These are phyloP conservation scores for Syrista parreyssii DNA, from an alignment of 2,888 invertebrate species.

Conservation along the genomic window DNA sequence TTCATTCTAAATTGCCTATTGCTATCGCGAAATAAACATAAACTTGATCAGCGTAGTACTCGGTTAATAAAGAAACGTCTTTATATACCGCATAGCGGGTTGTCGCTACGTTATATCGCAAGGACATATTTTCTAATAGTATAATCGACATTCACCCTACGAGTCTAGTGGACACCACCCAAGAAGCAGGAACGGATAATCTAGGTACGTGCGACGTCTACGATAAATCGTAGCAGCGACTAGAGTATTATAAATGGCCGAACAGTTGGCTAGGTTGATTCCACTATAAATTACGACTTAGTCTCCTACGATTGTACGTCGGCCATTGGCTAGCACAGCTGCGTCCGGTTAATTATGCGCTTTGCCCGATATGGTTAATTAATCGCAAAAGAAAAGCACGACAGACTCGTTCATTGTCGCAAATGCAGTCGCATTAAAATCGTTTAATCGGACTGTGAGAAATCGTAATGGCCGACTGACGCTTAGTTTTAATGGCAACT, in stretches of 20 bases:
- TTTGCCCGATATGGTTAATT: neutral
- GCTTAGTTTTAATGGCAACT: neutral
- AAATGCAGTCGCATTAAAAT: neutral
- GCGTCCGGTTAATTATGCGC: neutral
- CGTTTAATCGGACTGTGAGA: neutral
- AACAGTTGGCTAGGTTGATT: neutral
- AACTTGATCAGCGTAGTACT: neutral
- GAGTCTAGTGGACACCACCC: neutral
- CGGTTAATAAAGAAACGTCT: neutral
- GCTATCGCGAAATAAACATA: neutral
- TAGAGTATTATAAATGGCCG: neutral
- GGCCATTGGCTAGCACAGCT: neutral
- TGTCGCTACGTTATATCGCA: neutral
- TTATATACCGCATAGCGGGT: neutral
- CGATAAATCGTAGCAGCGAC: neutral
- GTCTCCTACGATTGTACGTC: neutral
- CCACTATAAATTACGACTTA: neutral
- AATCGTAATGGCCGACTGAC: neutral
- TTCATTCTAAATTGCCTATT: neutral
- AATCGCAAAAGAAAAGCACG: neutral
- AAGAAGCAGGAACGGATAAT: neutral
- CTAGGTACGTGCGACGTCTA: neutral
- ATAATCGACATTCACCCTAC: neutral
- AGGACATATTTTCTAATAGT: neutral
- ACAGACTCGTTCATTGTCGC: neutral